Base-by-base conservation (phyloP, 23 tunicate genomes). In the Styela plicata region DNA sequence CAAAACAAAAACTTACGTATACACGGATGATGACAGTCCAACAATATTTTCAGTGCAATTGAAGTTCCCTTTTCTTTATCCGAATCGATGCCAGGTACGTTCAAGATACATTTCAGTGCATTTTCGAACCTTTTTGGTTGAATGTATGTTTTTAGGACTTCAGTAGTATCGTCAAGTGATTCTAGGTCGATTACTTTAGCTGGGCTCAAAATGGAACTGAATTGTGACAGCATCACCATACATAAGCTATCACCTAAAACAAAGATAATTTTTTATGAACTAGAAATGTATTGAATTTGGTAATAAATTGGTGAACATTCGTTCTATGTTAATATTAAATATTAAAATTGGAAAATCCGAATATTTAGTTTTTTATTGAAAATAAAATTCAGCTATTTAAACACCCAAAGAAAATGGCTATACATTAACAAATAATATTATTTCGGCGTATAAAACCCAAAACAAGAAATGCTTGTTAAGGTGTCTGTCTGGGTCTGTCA, bases 21-120 rank as follows among this genome's bases (percentile, higher is more conserved):
- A 30, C 87, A 91, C 0, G 97, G 97, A 26, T 80, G 90, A 71
- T 91, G 78, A 27, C 78, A 69, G 52, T 83, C 89, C 22, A 73
- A 65, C 63, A 91, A 35, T 22, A 86, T n/a, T 32, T 32, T 21
- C 36, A 86, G 44, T 0, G 84, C 87, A n/a, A 85, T 36, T 7
- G 69, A 32, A 18, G 32, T 2, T 21, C 67, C 76, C 19, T 3
- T 20, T n/a, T 31, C 33, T 31, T 83, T 71, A 69, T 69, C 74
- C 13, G 57, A 36, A 28, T 83, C 57, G 24, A 84, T 52, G n/a
- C 31, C 82, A 2, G 94, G 94, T 7, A 71, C 70, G 26, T 62
- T 70, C 28, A 86, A 31, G 2, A 78, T 5, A 64, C 78, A 69
- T 20, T 13, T 23, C 73, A 86, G 19, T 34, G 85, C 75, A 35